phyloP scores from a whole-genome alignment of 2,113 vertebrate species.

The Harpagus bidentatus region DNA sequence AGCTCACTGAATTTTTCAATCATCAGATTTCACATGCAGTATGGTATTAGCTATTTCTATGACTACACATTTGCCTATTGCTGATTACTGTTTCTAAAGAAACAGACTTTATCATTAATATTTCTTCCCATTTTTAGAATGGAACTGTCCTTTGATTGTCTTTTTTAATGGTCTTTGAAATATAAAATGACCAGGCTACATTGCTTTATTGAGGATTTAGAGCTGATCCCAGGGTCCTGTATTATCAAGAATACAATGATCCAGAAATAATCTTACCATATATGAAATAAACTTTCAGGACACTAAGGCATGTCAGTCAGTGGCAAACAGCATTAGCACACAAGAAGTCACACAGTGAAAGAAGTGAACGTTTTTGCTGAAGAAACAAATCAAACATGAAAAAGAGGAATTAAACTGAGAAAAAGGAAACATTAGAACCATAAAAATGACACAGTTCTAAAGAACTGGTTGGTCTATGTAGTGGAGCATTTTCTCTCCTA shows the following conservation, averaged over 20 bases:
- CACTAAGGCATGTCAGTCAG: neutral
- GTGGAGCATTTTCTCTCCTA: neutral
- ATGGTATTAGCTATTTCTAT: neutral
- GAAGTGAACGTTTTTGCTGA: neutral
- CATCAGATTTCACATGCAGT: neutral
- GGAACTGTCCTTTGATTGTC: neutral
- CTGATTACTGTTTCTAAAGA: neutral
- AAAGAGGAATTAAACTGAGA: neutral
- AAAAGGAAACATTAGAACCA: neutral
- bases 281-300: neutral
- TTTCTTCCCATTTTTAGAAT: neutral
- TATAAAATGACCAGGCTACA: neutral
- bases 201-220: neutral
- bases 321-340: neutral
- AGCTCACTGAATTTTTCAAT: neutral
- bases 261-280: neutral
- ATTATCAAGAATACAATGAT: neutral
- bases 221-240: neutral
- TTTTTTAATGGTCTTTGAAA: neutral
- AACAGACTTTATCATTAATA: neutral
- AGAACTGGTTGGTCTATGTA: neutral
- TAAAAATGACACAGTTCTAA: neutral
- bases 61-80: neutral
- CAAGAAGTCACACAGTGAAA: neutral
- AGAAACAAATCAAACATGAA: slow-evolving; percentile 8